These are phyloP conservation scores for Cotesia vestalis DNA, from an alignment of 1,140 invertebrate species.

Conservation along the genomic window DNA sequence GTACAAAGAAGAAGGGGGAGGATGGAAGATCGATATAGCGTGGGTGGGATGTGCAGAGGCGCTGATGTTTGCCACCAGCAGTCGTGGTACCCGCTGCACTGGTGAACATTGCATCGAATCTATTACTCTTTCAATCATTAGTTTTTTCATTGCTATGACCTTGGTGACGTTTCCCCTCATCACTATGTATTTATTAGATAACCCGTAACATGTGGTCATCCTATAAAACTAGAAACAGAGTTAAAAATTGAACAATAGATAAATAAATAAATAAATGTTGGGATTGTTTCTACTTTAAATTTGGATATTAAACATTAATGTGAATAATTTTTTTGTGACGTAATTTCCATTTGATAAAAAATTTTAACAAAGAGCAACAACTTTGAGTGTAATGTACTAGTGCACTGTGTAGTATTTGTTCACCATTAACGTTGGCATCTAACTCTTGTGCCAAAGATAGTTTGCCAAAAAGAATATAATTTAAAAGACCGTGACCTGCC, in stretches of 20 bases:
- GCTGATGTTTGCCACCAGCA: slow-evolving; percentile 52
- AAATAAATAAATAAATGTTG: too few relatives aligned
- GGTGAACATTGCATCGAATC: slow-evolving; percentile 26
- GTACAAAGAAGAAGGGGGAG: slow-evolving; percentile 37
- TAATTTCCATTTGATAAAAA: too few relatives aligned
- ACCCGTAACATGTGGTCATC: too few relatives aligned
- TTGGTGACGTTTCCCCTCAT: background rate
- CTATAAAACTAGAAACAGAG: too few relatives aligned
- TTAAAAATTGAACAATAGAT: too few relatives aligned
- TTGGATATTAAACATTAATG: too few relatives aligned
- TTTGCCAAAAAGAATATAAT: slow-evolving; percentile 40
- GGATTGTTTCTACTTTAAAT: too few relatives aligned
- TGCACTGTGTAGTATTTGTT: background rate
- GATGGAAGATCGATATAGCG: slow-evolving; percentile 62
- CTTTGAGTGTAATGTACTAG: slow-evolving; percentile 28
- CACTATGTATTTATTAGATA: background rate
- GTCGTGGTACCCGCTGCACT: slow-evolving; percentile 62
- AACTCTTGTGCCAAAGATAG: slow-evolving; percentile 53
- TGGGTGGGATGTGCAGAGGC: slow-evolving; percentile 62
- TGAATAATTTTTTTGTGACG: too few relatives aligned
- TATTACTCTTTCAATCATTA: background rate
- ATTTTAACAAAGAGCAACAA: background rate
- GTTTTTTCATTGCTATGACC: slow-evolving; percentile 5
- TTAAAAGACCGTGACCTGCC: slow-evolving; percentile 54
- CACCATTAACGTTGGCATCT: background rate